phyloP scores from a whole-genome alignment of 2,113 vertebrate species.

The Forbesichthys papilliferus region DNA sequence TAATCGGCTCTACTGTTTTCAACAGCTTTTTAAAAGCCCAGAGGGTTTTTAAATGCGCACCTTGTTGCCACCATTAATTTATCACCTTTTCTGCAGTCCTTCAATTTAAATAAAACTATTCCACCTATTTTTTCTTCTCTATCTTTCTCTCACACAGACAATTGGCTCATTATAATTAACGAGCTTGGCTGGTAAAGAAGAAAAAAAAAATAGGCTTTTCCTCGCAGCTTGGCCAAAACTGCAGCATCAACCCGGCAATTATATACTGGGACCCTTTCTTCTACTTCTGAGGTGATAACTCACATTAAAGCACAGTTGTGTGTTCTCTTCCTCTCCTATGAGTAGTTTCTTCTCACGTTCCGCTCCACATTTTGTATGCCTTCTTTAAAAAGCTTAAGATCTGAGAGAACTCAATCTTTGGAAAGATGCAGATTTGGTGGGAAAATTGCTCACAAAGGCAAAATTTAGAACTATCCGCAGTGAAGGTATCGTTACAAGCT shows the following conservation, averaged over 20 bases:
- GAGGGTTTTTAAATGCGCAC: slow-evolving; percentile 2
- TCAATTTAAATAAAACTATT: background rate
- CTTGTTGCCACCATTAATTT: slow-evolving; percentile 1
- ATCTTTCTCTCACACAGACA: background rate
- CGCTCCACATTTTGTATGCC: too few relatives aligned
- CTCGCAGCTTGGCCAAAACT: slow-evolving; percentile 7
- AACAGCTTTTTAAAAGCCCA: background rate
- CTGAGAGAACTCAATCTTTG: background rate
- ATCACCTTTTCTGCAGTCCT: background rate
- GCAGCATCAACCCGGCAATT: slow-evolving; percentile 13
- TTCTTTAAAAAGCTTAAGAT: too few relatives aligned
- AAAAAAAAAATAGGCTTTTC: too few relatives aligned
- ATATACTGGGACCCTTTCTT: background rate
- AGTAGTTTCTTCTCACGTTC: too few relatives aligned
- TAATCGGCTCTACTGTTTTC: background rate
- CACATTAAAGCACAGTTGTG: too few relatives aligned
- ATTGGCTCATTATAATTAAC: slow-evolving; percentile 33
- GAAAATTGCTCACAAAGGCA: too few relatives aligned
- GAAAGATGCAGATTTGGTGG: background rate
- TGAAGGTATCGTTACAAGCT: too few relatives aligned
- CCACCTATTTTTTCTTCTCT: background rate
- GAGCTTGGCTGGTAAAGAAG: background rate
- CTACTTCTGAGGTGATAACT: too few relatives aligned
- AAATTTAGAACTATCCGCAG: too few relatives aligned
- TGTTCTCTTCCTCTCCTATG: too few relatives aligned